A percentile compares a stretch with the other conserved stretches of the same genome.
These are phyloP conservation scores for Probaryconus sp. DNA, from an alignment of 1,140 invertebrate genomes.

Conservation along the genomic window DNA sequence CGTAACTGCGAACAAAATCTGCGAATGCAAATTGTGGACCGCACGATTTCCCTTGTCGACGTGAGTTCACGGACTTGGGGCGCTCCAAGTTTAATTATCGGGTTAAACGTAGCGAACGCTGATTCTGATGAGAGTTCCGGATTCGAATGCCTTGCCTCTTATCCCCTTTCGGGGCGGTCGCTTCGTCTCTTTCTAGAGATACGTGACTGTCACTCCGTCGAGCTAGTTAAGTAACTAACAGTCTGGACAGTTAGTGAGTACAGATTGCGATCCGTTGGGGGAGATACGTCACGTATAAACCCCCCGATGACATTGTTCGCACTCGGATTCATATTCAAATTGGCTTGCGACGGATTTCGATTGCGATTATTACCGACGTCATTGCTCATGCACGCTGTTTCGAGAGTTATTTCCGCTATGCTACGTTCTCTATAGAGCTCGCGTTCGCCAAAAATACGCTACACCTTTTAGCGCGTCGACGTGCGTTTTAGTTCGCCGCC, in stretches of 20 bases:
- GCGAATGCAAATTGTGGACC: slow-evolving; percentile 74
- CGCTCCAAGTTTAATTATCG: slow-evolving; percentile 76
- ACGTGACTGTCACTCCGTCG: slow-evolving; percentile 77
- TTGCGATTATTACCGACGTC: slow-evolving; percentile 77
- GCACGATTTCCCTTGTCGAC: slow-evolving; percentile 73
- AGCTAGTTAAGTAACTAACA: slow-evolving; percentile 78
- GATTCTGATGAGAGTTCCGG: slow-evolving; percentile 79
- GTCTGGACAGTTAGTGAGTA: slow-evolving; percentile 75
- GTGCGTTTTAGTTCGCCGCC: no score
- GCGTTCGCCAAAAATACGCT: slow-evolving; percentile 31
- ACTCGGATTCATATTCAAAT: slow-evolving; percentile 79
- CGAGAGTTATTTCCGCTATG: slow-evolving; percentile 64
- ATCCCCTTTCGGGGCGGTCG: slow-evolving; percentile 43
- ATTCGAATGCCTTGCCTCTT: slow-evolving; percentile 73
- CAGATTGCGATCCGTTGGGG: slow-evolving; percentile 76
- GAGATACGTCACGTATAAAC: slow-evolving; percentile 78
- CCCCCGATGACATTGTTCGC: slow-evolving; percentile 78
- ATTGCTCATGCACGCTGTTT: slow-evolving; percentile 72
- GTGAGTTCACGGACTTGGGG: slow-evolving; percentile 60
- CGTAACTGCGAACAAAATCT: slow-evolving; percentile 67
- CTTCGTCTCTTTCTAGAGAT: slow-evolving; percentile 62
- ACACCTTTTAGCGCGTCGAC: no score
- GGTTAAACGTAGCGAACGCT: slow-evolving; percentile 78
- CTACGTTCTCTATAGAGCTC: slow-evolving; percentile 43
- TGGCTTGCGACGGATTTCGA: slow-evolving; percentile 73